phyloP scores from a whole-genome alignment of 2,113 vertebrate genomes.

The Syngnathus floridae region DNA sequence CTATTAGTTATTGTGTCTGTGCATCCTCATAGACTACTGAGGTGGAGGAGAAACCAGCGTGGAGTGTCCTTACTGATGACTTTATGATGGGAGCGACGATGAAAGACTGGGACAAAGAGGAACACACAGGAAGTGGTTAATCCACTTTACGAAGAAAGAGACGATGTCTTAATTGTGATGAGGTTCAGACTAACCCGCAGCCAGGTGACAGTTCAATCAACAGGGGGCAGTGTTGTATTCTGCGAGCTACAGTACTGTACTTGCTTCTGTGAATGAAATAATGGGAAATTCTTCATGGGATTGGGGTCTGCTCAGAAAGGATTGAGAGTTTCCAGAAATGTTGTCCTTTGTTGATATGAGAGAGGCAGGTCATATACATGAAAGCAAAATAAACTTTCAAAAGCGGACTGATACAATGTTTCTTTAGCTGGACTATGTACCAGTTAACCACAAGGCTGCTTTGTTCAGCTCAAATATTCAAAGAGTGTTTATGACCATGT shows the following conservation, averaged over 20 bases:
- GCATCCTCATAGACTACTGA: constrained; percentile 27
- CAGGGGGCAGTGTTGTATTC: background rate
- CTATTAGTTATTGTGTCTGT: background rate
- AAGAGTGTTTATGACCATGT: background rate
- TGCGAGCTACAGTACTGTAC: background rate
- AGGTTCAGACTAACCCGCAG: background rate
- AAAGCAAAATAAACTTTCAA: background rate
- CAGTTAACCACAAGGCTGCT: background rate
- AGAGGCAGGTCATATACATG: background rate
- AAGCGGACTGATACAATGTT: background rate
- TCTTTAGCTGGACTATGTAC: background rate
- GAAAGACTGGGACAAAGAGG: constrained; percentile 92
- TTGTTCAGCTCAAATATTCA: background rate
- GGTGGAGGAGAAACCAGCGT: constrained; percentile 72
- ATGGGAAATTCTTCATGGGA: background rate
- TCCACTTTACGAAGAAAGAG: constrained; percentile 24
- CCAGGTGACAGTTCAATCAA: background rate
- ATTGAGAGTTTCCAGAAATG: background rate
- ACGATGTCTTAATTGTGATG: background rate
- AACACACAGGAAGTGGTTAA: constrained; percentile 20
- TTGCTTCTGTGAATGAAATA: background rate
- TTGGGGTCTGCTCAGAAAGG: background rate
- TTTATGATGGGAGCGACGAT: constrained; percentile 96
- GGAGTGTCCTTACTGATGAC: constrained; percentile 88
- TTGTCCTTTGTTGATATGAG: background rate